Percentiles rank a stretch among this genome's conserved stretches.
Conservation (phyloP, 1,140 invertebrate species). For the Formica selysi region DNA sequence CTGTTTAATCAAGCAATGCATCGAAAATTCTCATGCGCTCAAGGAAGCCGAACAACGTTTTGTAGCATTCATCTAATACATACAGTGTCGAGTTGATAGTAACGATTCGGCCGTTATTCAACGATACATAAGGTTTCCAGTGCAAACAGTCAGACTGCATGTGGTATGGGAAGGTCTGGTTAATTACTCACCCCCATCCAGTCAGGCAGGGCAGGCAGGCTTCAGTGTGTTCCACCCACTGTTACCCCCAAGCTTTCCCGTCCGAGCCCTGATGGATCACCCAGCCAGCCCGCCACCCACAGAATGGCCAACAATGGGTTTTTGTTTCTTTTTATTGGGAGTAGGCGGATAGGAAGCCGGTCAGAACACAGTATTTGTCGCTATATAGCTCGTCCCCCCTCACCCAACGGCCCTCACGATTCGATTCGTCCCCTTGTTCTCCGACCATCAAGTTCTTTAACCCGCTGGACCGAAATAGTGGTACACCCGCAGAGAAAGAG, state of each 20-base stretch:
- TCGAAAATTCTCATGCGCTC: neutral
- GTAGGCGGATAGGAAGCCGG: slow-evolving; percentile 78
- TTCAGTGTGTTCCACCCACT: slow-evolving; percentile 77
- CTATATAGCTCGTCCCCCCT: slow-evolving; percentile 71
- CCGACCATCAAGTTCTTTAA: slow-evolving; percentile 78
- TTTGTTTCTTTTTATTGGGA: slow-evolving; percentile 85
- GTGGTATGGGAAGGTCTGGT: slow-evolving; percentile 77
- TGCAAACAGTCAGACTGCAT: slow-evolving; percentile 76
- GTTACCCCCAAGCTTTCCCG: slow-evolving; percentile 78
- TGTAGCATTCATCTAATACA: slow-evolving; percentile 26
- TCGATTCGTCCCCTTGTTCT: slow-evolving; percentile 80
- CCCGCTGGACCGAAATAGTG: slow-evolving; percentile 65
- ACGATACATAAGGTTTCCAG: slow-evolving; percentile 78
- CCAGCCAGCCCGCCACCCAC: slow-evolving; percentile 83
- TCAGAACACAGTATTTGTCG: slow-evolving; percentile 79
- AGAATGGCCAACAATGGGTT: slow-evolving; percentile 84
- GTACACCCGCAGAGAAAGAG: slow-evolving; percentile 67
- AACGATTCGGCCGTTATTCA: slow-evolving; percentile 74
- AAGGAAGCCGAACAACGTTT: slow-evolving; percentile 24
- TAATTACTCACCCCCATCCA: slow-evolving; percentile 82
- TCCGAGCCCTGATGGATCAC: slow-evolving; percentile 84
- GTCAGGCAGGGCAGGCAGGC: slow-evolving; percentile 73
- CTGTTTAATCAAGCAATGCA: neutral
- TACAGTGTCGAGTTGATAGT: slow-evolving; percentile 53
- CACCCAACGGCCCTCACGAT: slow-evolving; percentile 71